Conservation (phyloP, 2,113 vertebrate species). For the Oreocharis arfaki region DNA sequence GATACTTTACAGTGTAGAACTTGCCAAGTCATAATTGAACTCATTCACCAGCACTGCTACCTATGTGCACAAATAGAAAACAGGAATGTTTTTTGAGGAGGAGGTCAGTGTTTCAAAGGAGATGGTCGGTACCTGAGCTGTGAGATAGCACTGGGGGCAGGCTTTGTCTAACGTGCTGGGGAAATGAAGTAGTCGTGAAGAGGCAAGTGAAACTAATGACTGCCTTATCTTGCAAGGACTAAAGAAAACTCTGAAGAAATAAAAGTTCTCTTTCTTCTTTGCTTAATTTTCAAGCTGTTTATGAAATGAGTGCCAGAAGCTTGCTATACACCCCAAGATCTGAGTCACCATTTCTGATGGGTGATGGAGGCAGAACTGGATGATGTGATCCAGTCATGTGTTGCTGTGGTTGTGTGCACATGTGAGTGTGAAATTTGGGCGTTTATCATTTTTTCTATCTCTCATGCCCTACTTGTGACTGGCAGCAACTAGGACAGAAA, state of each 20-base stretch:
- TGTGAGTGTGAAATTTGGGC: background rate
- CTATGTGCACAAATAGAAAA: background rate
- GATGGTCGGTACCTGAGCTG: background rate
- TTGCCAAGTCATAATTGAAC: background rate
- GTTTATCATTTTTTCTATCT: background rate
- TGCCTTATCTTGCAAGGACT: background rate
- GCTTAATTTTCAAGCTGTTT: background rate
- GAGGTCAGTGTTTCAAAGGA: background rate
- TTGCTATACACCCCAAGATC: background rate
- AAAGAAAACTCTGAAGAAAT: background rate
- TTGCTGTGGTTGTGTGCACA: fast-evolving
- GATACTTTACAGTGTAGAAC: background rate
- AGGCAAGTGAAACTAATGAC: background rate
- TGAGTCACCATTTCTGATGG: background rate
- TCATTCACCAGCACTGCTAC: background rate
- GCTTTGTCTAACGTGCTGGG: background rate
- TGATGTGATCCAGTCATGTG: background rate
- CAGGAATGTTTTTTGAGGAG: background rate
- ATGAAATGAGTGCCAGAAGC: background rate
- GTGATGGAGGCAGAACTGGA: background rate
- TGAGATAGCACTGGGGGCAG: background rate
- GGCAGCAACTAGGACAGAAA: background rate
- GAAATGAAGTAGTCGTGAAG: background rate
- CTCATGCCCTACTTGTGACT: background rate
- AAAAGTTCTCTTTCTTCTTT: background rate